phyloP scores from a whole-genome alignment of 2,113 vertebrate genomes.

The Gobio gobio region DNA sequence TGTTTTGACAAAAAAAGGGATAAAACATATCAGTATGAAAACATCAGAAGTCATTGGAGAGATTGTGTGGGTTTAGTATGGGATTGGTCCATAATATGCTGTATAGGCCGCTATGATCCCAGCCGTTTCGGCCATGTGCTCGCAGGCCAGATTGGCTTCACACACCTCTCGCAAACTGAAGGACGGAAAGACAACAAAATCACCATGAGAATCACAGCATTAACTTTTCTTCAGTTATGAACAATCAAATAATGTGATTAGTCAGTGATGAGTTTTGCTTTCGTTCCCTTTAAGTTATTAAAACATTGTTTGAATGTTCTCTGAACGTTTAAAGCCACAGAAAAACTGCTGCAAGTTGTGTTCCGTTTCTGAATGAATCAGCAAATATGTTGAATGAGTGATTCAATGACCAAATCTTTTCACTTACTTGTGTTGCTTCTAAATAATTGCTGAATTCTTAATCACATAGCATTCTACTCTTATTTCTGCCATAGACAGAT shows the following conservation, averaged over 20 bases:
- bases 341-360: background rate
- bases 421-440: background rate
- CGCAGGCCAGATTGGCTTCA: constrained; percentile 79
- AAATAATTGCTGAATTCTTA: background rate
- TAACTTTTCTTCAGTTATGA: background rate
- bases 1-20: background rate
- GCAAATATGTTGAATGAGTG: background rate
- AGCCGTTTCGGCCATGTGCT: constrained; percentile 79
- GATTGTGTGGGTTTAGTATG: constrained; percentile 67
- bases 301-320: too few relatives aligned
- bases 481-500: too few relatives aligned
- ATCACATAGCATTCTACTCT: too few relatives aligned
- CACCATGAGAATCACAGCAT: background rate
- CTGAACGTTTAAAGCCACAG: background rate
- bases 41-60: background rate
- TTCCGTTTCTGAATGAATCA: background rate
- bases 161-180: constrained; percentile 81
- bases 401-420: background rate
- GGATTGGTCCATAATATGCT: constrained; percentile 78
- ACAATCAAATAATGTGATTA: background rate
- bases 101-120: constrained; percentile 81
- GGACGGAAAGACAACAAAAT: constrained; percentile 25
- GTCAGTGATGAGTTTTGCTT: background rate
- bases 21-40: background rate
- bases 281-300: too few relatives aligned